Conservation (phyloP, 2,888 invertebrate species). For the Melipona bicolor region DNA sequence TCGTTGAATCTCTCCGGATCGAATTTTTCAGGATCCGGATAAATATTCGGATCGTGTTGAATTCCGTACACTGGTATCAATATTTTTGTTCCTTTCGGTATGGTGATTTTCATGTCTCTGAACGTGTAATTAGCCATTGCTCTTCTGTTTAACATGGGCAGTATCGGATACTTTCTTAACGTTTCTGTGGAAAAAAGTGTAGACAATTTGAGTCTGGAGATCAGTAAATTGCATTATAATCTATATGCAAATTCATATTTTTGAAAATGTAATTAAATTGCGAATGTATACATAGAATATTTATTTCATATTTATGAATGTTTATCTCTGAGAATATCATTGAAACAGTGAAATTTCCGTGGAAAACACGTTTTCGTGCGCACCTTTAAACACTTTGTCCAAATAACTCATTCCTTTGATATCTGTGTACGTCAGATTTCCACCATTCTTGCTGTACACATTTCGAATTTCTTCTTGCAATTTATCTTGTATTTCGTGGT, state of each 20-base stretch:
- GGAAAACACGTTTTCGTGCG: neutral
- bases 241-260: too few relatives aligned
- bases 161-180: conserved; percentile 83
- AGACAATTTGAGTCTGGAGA: too few relatives aligned
- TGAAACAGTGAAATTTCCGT: too few relatives aligned
- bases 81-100: conserved; percentile 63
- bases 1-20: conserved; percentile 77
- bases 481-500: conserved; percentile 70
- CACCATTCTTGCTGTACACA: conserved; percentile 68
- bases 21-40: conserved; percentile 55
- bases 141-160: conserved; percentile 76
- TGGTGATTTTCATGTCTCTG: conserved; percentile 64
- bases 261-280: too few relatives aligned
- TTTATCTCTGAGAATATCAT: too few relatives aligned
- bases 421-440: conserved; percentile 80
- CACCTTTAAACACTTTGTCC: conserved; percentile 71
- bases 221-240: too few relatives aligned
- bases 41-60: conserved; percentile 66
- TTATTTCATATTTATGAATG: too few relatives aligned
- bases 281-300: too few relatives aligned
- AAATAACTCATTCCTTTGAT: conserved; percentile 83
- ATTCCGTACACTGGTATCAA: conserved; percentile 69
- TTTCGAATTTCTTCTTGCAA: conserved; percentile 68
- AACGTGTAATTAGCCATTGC: conserved; percentile 70
- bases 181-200: conserved; percentile 78